Evolutionary conservation across 2,888 invertebrate species (phyloP).

Genomic region (Ichneumoninae sp.): DNA sequence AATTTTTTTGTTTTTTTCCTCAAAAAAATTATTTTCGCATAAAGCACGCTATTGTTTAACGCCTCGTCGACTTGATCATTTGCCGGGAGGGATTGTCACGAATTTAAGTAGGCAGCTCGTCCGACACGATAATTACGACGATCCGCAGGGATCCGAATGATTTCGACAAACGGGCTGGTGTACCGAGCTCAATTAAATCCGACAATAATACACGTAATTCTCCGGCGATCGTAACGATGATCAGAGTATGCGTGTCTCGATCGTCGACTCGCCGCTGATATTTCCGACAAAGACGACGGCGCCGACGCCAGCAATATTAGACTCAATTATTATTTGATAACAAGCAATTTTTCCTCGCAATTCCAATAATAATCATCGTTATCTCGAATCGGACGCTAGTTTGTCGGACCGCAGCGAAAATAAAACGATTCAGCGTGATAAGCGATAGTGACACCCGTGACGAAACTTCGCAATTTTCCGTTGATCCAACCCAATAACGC

Average conservation of each 20-base stretch:
- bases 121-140: conserved; percentile 41
- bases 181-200: conserved; percentile 37
- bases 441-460: conserved; percentile 23
- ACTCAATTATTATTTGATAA: conserved; percentile 20
- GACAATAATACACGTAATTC: conserved; percentile 50
- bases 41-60: conserved; percentile 17
- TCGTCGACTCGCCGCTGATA: neutral
- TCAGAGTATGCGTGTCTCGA: conserved; percentile 10
- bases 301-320: conserved; percentile 13
- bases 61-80: conserved; percentile 38
- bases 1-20: neutral
- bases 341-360: conserved; percentile 17
- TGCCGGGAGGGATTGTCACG: conserved; percentile 7
- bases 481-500: neutral
- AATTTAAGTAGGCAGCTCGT: conserved; percentile 22
- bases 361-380: conserved; percentile 35
- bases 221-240: conserved; percentile 17
- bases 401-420: neutral
- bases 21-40: neutral
- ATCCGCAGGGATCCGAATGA: conserved; percentile 5
- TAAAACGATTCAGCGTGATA: conserved; percentile 7
- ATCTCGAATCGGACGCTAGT: neutral
- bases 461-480: conserved; percentile 17
- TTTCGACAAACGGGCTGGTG: neutral
- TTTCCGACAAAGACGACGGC: neutral